Percentiles rank a stretch among this genome's conserved stretches.
These are phyloP conservation scores for Salvelinus alpinus DNA, from an alignment of 2,113 vertebrate species.

Conservation along the genomic window DNA sequence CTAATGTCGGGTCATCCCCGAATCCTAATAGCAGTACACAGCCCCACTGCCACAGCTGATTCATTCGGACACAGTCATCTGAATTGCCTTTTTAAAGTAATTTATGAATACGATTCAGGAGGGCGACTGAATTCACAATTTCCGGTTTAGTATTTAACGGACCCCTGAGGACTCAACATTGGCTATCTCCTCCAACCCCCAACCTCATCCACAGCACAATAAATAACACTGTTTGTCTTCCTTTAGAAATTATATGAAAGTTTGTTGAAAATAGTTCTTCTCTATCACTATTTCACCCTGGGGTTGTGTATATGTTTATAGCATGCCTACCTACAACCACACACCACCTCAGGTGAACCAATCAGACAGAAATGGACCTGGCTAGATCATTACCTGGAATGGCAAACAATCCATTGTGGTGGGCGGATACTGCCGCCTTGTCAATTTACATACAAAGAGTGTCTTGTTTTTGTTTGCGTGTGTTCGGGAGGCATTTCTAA, in stretches of 20 bases:
- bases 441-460: constrained; percentile 31
- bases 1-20: not conserved
- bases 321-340: not conserved
- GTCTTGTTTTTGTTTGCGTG: constrained; percentile 14
- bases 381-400: constrained; percentile 45
- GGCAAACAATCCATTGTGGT: constrained; percentile 34
- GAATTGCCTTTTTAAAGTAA: too few relatives aligned
- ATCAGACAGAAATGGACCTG: constrained; percentile 49
- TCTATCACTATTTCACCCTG: constrained; percentile 21
- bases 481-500: constrained; percentile 53
- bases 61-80: constrained; percentile 4
- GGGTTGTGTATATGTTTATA: constrained; percentile 31
- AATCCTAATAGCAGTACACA: not conserved
- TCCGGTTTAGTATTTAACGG: constrained; percentile 45
- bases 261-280: constrained; percentile 39
- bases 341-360: constrained; percentile 47
- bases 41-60: constrained; percentile 1
- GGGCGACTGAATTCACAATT: constrained; percentile 28
- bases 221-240: constrained; percentile 38
- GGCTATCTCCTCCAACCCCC: constrained; percentile 3
- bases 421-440: constrained; percentile 11
- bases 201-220: constrained; percentile 39
- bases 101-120: too few relatives aligned
- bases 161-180: constrained; percentile 45
- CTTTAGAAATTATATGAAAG: constrained; percentile 57